phyloP scores from a whole-genome alignment of 1,140 invertebrate genomes.

The Notospermus geniculatus region DNA sequence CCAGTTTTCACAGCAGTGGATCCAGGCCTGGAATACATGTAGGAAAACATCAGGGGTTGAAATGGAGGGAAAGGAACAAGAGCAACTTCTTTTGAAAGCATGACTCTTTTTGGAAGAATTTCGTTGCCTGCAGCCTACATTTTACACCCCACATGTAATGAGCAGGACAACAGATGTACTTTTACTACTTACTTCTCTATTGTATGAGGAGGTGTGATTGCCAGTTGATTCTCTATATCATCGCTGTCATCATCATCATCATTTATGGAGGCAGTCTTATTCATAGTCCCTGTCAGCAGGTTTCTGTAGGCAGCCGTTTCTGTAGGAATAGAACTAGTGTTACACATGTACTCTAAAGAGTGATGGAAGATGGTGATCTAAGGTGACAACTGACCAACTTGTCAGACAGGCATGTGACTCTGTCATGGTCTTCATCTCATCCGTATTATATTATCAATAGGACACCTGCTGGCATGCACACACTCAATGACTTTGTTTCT shows the following conservation, averaged over 20 bases:
- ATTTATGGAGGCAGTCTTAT: neutral
- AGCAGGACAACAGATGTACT: too few species aligned
- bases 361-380: too few species aligned
- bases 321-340: neutral
- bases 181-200: neutral
- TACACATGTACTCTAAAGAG: neutral
- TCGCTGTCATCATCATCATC: neutral
- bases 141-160: too few species aligned
- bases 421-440: too few species aligned
- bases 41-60: neutral
- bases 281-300: neutral
- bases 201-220: neutral
- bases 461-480: too few species aligned
- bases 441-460: too few species aligned
- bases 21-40: neutral
- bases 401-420: too few species aligned
- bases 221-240: slow-evolving; percentile 2
- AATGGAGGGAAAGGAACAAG: neutral
- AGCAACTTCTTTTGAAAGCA: neutral
- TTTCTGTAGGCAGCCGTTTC: slow-evolving; percentile 2
- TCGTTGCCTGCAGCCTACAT: neutral
- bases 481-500: too few species aligned
- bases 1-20: neutral
- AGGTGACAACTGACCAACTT: too few species aligned
- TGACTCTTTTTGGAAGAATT: neutral